Conservation (phyloP, 2,888 invertebrate species). For the Drosophila anomelani region DNA sequence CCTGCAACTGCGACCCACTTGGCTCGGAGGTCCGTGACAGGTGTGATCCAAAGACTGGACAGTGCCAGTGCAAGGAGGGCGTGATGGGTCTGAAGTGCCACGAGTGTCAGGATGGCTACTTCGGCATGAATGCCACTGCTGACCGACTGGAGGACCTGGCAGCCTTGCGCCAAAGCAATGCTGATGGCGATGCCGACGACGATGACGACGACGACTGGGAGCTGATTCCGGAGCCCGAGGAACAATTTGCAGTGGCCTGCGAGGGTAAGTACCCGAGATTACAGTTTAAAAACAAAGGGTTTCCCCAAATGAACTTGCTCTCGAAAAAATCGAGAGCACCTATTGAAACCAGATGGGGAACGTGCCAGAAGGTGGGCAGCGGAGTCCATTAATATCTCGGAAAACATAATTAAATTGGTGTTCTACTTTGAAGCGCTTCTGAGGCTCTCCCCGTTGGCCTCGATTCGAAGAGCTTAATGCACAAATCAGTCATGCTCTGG, state of each 20-base stretch:
- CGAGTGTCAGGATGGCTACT: conserved; percentile 89
- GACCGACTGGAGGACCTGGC: conserved; percentile 65
- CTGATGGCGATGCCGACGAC: conserved; percentile 34
- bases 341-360: conserved; percentile 60
- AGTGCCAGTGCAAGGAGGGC: conserved; percentile 91
- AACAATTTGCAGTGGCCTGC: conserved; percentile 70
- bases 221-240: conserved; percentile 43
- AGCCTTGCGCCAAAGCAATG: conserved; percentile 51
- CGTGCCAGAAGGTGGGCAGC: conserved; percentile 20
- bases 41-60: conserved; percentile 92
- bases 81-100: conserved; percentile 92
- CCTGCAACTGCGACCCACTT: conserved; percentile 90
- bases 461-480: conserved; percentile 42
- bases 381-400: conserved; percentile 40
- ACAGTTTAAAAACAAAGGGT: conserved; percentile 37
- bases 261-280: conserved; percentile 76
- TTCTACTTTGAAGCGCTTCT: conserved; percentile 32
- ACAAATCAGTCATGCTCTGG: conserved; percentile 46
- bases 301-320: conserved; percentile 26
- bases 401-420: conserved; percentile 46
- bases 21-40: conserved; percentile 87
- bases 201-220: conserved; percentile 66
- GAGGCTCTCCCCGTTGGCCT: conserved; percentile 27
- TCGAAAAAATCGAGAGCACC: conserved; percentile 43
- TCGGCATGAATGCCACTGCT: conserved; percentile 86